Conservation (phyloP, 2,113 vertebrate species). For the Archilochus colubris region DNA sequence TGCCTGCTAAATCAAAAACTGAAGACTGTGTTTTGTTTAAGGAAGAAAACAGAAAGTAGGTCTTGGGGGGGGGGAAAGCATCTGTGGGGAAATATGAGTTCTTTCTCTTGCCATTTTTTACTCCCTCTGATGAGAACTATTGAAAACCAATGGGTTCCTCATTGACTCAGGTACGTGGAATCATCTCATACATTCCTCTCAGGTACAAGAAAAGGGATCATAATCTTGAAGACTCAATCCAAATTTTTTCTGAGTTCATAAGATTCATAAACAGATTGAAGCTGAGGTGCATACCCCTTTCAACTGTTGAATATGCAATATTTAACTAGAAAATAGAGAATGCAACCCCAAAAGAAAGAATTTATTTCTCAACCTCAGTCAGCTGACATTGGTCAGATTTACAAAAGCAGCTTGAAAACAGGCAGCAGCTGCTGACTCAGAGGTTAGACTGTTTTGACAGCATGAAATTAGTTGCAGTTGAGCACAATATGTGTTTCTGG, state of each 20-base stretch:
- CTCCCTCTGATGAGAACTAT: background rate
- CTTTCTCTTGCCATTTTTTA: background rate
- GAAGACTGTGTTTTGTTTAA: background rate
- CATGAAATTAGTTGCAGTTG: constrained; percentile 31
- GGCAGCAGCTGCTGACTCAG: background rate
- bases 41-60: background rate
- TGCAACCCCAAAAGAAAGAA: background rate
- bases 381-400: background rate
- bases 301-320: background rate
- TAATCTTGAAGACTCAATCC: background rate
- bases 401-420: background rate
- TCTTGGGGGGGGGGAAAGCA: rapidly evolving
- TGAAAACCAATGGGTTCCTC: background rate
- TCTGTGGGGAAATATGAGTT: background rate
- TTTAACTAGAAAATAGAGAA: background rate
- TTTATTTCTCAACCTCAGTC: background rate
- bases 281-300: background rate
- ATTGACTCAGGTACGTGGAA: background rate
- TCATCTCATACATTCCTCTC: background rate
- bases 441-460: background rate
- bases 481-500: background rate
- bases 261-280: background rate
- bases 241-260: background rate
- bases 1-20: background rate
- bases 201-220: rapidly evolving